Conservation (phyloP, 2,888 invertebrate species). For the Drosophila nigritarsus region DNA sequence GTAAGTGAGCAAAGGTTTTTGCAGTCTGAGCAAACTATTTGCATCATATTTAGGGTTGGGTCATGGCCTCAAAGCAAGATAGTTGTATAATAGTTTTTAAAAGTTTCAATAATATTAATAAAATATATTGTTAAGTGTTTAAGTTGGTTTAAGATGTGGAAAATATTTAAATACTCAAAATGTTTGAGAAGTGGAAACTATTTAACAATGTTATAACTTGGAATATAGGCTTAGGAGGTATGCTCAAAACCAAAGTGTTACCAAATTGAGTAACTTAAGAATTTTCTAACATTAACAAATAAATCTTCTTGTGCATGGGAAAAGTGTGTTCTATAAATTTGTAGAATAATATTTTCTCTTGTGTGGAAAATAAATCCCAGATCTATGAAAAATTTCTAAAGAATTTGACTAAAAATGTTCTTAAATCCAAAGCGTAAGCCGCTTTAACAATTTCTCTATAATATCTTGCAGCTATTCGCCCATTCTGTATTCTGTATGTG, state of each 20-base stretch:
- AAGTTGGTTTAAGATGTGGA: background rate
- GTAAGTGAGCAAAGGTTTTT: background rate
- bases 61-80: background rate
- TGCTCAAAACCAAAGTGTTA: background rate
- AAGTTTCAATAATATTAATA: background rate
- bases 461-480: background rate
- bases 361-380: background rate
- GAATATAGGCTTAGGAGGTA: background rate
- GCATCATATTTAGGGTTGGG: too few species aligned
- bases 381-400: background rate
- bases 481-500: slow-evolving; percentile 12
- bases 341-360: background rate
- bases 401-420: background rate
- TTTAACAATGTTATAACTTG: background rate
- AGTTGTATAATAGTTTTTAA: background rate
- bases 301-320: background rate
- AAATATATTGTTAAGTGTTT: background rate
- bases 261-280: background rate
- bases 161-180: too few species aligned
- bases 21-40: slow-evolving; percentile 8
- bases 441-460: background rate
- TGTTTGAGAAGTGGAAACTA: background rate
- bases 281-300: background rate
- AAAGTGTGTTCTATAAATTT: background rate
- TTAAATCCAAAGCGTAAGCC: background rate